These are phyloP conservation scores for Drosophila mojavensis DNA, from an alignment of 1,140 invertebrate species.

Conservation along the genomic window DNA sequence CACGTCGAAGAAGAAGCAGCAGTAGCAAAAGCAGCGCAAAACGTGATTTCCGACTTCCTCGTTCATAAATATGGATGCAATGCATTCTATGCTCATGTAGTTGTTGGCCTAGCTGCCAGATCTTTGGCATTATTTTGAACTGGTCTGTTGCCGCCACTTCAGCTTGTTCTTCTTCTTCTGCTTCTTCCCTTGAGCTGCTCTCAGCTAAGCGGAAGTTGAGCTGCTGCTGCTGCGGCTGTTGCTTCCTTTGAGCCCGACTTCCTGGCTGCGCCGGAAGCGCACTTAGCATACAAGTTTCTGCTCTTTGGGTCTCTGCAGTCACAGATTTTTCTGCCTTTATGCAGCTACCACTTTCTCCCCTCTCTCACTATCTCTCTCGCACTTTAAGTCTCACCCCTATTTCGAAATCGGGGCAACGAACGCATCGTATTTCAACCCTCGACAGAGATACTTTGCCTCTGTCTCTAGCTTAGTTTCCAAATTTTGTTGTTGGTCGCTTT, in stretches of 20 bases:
- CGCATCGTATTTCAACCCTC: conserved; percentile 75
- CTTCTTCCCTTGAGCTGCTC: conserved; percentile 16
- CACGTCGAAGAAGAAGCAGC: not conserved
- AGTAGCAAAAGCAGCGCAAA: conserved; percentile 37
- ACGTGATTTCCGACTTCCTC: conserved; percentile 82
- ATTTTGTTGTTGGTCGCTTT: conserved; percentile 40
- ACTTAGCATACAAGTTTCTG: conserved; percentile 48
- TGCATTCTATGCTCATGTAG: conserved; percentile 27
- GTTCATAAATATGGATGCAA: conserved; percentile 77
- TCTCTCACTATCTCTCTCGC: not conserved
- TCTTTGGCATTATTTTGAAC: conserved; percentile 1
- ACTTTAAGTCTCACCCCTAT: not conserved
- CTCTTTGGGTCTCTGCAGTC: conserved; percentile 2
- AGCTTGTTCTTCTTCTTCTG: not conserved
- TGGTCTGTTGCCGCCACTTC: not conserved
- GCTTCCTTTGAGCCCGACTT: conserved; percentile 55
- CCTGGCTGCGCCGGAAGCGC: conserved; percentile 66
- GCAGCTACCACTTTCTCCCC: not conserved
- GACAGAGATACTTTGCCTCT: conserved; percentile 55
- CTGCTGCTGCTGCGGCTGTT: conserved; percentile 46
- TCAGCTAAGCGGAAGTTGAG: conserved; percentile 63
- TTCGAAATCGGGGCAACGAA: conserved; percentile 32
- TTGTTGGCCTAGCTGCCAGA: conserved; percentile 20
- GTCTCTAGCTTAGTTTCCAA: conserved; percentile 49
- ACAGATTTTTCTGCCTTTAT: conserved; percentile 28